Evolutionary conservation across 1,140 invertebrate genomes (phyloP).

Genomic region (Dreissena rostriformis): DNA sequence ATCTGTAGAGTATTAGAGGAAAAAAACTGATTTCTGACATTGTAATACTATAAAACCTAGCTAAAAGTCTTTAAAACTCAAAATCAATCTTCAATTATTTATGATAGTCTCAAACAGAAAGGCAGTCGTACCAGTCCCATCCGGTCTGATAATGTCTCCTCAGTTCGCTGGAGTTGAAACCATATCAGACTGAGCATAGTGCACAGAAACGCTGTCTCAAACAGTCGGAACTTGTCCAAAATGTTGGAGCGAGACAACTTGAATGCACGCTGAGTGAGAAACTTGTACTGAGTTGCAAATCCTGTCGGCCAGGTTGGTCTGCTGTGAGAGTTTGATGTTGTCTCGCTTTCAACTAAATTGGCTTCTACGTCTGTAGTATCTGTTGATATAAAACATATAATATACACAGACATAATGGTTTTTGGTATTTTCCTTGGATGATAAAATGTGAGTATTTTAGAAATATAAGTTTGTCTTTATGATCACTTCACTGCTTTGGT

Average conservation of each 20-base stretch:
- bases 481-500: too few relatives aligned
- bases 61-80: too few relatives aligned
- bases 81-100: not conserved
- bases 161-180: conserved; percentile 89
- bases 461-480: too few relatives aligned
- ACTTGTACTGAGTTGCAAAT: conserved; percentile 91
- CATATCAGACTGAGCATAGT: conserved; percentile 90
- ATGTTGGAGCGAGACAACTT: conserved; percentile 89
- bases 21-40: not conserved
- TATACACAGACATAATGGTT: too few relatives aligned
- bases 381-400: too few relatives aligned
- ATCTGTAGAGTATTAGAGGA: not conserved
- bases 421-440: too few relatives aligned
- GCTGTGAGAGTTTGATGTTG: conserved; percentile 6
- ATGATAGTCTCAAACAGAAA: not conserved
- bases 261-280: conserved; percentile 90
- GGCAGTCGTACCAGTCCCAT: conserved; percentile 87
- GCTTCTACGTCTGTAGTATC: too few relatives aligned
- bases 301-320: conserved; percentile 88
- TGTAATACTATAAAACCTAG: too few relatives aligned
- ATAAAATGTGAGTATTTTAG: too few relatives aligned
- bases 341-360: not conserved
- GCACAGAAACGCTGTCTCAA: conserved; percentile 89
- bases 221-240: conserved; percentile 91
- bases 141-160: conserved; percentile 89